Evolutionary conservation across 2,888 invertebrate genomes (phyloP).

Genomic region (Acleris cristana): DNA sequence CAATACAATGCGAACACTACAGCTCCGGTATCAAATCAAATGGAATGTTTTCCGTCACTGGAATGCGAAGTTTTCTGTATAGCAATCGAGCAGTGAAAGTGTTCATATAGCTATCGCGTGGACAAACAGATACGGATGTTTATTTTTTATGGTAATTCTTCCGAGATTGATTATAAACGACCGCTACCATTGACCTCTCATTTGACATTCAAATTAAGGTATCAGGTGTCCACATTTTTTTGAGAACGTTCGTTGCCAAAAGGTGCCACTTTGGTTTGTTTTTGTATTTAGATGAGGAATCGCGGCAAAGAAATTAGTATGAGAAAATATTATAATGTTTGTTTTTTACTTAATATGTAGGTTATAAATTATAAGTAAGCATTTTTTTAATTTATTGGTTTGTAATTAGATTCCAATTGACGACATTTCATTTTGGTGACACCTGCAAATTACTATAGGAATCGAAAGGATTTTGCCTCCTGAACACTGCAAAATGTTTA

Average conservation of each 20-base stretch:
- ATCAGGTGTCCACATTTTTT: conserved; percentile 15
- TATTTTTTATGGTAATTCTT: conserved; percentile 17
- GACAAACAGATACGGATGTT: not conserved
- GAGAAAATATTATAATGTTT: not conserved
- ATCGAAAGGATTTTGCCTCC: no score
- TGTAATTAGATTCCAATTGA: no score
- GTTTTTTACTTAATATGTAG: not conserved
- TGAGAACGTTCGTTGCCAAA: no score
- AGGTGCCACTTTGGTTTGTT: no score
- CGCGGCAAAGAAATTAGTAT: no score
- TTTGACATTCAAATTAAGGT: conserved; percentile 27
- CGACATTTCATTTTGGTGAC: no score
- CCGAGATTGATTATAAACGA: conserved; percentile 16
- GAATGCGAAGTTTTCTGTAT: conserved; percentile 1
- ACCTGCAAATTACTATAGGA: no score
- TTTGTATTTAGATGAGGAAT: no score
- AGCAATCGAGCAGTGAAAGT: conserved; percentile 19
- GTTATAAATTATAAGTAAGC: not conserved
- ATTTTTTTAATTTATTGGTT: not conserved
- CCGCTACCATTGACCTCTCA: conserved; percentile 9
- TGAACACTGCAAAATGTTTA: no score
- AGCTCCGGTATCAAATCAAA: no score
- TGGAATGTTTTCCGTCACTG: not conserved
- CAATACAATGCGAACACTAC: no score
- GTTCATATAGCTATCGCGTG: not conserved